phyloP scores from a whole-genome alignment of 2,888 invertebrate species.

The Elaeidobius kamerunicus region DNA sequence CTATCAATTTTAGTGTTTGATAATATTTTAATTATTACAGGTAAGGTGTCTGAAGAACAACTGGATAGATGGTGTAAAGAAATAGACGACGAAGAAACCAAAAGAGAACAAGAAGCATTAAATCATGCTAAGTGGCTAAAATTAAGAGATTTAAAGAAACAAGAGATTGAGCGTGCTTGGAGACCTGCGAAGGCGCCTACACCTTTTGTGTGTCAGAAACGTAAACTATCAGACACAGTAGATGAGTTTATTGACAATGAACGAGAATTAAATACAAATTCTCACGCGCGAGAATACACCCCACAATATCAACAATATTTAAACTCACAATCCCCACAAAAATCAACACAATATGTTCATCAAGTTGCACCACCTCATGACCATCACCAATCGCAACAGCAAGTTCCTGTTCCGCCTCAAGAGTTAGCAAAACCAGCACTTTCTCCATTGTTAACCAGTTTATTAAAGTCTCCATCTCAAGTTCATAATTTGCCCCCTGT shows the following conservation, averaged over 20 bases:
- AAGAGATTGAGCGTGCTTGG: constrained; percentile 61
- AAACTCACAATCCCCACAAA: constrained; percentile 2
- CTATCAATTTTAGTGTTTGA: neutral
- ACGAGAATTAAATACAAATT: constrained; percentile 12
- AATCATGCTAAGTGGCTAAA: constrained; percentile 61
- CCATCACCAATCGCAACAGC: constrained; percentile 20
- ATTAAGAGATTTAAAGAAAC: constrained; percentile 64
- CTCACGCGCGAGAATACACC: neutral
- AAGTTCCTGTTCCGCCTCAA: constrained; percentile 8
- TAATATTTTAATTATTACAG: constrained; percentile 32
- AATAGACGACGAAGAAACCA: constrained; percentile 70
- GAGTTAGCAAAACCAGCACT: constrained; percentile 52
- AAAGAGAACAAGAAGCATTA: constrained; percentile 65
- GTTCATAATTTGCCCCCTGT: constrained; percentile 45
- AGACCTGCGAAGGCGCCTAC: constrained; percentile 48
- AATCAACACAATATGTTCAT: neutral
- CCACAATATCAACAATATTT: constrained; percentile 15
- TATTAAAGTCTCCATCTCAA: constrained; percentile 70
- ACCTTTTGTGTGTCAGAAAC: constrained; percentile 42
- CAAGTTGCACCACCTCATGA: constrained; percentile 19
- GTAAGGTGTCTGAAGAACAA: constrained; percentile 64
- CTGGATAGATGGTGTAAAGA: constrained; percentile 70
- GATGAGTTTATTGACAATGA: constrained; percentile 44
- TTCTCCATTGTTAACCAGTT: constrained; percentile 76
- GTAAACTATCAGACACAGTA: constrained; percentile 46